phyloP scores from a whole-genome alignment of 2,888 invertebrate genomes.

The Noctua janthina region DNA sequence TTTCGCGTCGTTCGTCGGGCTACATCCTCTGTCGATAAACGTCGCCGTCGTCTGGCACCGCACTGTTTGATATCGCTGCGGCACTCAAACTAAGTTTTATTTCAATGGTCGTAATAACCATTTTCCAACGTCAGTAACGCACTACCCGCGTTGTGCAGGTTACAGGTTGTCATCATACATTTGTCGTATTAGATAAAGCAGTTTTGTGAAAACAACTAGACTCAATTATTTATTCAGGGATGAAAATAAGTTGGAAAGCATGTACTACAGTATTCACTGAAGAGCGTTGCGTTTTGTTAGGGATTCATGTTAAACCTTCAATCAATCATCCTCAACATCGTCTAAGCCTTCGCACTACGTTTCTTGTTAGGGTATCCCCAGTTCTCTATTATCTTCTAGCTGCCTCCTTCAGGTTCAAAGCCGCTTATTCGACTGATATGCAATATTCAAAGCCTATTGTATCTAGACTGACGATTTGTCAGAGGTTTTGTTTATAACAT shows the following conservation, averaged over 20 bases:
- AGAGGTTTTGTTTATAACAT: conserved; percentile 17
- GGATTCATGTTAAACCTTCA: conserved; percentile 29
- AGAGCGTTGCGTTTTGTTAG: conserved; percentile 12
- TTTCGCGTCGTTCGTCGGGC: conserved; percentile 77
- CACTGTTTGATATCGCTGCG: conserved; percentile 64
- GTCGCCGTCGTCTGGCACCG: conserved; percentile 66
- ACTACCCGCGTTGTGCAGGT: conserved; percentile 64
- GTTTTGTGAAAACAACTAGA: conserved; percentile 37
- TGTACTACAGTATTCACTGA: conserved; percentile 5
- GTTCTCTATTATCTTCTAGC: conserved; percentile 33
- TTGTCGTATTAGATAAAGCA: conserved; percentile 62
- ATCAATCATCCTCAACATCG: conserved; percentile 23
- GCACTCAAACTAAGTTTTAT: conserved; percentile 67
- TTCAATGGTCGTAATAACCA: conserved; percentile 61
- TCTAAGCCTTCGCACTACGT: conserved; percentile 22
- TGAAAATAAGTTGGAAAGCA: background rate
- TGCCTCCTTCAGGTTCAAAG: conserved; percentile 43
- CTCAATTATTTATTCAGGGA: conserved; percentile 12
- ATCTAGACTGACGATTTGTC: conserved; percentile 24
- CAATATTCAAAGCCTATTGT: conserved; percentile 44
- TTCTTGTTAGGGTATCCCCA: conserved; percentile 20
- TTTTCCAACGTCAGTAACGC: conserved; percentile 61
- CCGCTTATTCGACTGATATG: conserved; percentile 36
- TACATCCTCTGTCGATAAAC: conserved; percentile 84
- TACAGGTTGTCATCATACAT: conserved; percentile 72